Base-by-base conservation (phyloP, 2,797 vertebrate genomes). In the Oreonectes daqikongensis region DNA sequence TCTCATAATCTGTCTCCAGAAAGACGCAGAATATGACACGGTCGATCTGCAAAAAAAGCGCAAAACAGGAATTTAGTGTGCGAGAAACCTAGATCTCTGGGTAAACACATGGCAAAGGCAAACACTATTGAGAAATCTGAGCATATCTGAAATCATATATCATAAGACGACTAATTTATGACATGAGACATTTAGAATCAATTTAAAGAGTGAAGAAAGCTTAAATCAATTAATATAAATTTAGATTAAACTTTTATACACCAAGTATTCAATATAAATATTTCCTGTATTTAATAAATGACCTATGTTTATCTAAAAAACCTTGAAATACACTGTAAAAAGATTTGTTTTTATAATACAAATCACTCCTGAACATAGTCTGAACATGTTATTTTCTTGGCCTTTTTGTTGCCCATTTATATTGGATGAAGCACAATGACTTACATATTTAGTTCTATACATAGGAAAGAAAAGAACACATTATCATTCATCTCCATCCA, bases 21-120 rank as follows among this genome's bases (percentile, higher is more conserved):
- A 99, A 99, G 90, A 99, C 96, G 0, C 98, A 99, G 92, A 99
- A 99, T 92, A 99, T 96, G 89, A 99, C 91, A 72, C 95, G 95
- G 86, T 95, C 95, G 87, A 98, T 93, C 98, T 99, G 93, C 18
- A 20, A 55, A 50, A 63, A 73, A 42, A 46, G 48, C 14, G 50
- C 22, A 53, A 81, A 65, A 72, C 4, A 24, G 11, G 14, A 28
- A 70, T 70, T 77, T 53, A 70, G 57, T 15, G 52, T 53, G 30
- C 63, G 38, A 57, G 66, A 69, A 69, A 69, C 24, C 48, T 63
- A 59, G 22, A 70, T 63, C 24, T 42, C 67, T 77, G 18, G 15
- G 46, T 77, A 64, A 53, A 70, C 53, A 69, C 46, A 77, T 63
- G 32, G 26, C 11, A 48, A 60, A 1, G 30, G 22, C 18, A 67